Evolutionary conservation across 2,113 vertebrate species (phyloP), one percentile per base, ranked within the genome.

Genomic region (Elephantulus edwardii): DNA sequence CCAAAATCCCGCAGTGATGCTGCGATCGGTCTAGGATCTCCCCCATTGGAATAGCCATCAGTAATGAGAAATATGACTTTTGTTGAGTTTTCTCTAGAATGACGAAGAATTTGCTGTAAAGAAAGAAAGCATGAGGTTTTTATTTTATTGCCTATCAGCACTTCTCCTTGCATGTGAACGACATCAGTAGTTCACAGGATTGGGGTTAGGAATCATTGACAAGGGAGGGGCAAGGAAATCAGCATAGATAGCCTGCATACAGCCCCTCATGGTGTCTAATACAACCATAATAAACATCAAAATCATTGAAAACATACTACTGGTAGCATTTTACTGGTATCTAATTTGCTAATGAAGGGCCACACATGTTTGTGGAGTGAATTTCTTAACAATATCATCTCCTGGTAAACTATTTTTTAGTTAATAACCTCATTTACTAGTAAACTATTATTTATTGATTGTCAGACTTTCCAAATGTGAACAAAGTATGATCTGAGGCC

Each of bases 61-160:
- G 99, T 99, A 95, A 99, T 99, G 84, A 99, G 98, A 97, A 99
- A 99, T 94, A 99, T 99, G 28, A 98, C 99, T 95, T 99, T 99
- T 12, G 98, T 98, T 70, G 99, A 97, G 62, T 99, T 99, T 56
- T 97, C 94, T 42, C 99, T 98, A 33, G 99, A 98, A 84, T 99
- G 98, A 22, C 97, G 98, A 42, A 99, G 95, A 96, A 99, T 99
- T 99, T 99, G 98, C 99, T 99, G 97, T 44, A 93, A 96, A 70
- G 95, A 82, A 85, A 50, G 33, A 35, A 68, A 80, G 19, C 38
- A 44, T 54, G 83, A 60, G 30, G n/a, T 77, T 56, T 68, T 22
- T 19, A 33, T 2, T 19, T 5, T 11, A 0, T 22, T 46, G 11
- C 22, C 14, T 26, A 50, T 20, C 11, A 17, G 28, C n/a, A 9